Evolutionary conservation across 2,888 invertebrate species (phyloP), one percentile per base, ranked within the genome.

Genomic region (Drosophila anceps): DNA sequence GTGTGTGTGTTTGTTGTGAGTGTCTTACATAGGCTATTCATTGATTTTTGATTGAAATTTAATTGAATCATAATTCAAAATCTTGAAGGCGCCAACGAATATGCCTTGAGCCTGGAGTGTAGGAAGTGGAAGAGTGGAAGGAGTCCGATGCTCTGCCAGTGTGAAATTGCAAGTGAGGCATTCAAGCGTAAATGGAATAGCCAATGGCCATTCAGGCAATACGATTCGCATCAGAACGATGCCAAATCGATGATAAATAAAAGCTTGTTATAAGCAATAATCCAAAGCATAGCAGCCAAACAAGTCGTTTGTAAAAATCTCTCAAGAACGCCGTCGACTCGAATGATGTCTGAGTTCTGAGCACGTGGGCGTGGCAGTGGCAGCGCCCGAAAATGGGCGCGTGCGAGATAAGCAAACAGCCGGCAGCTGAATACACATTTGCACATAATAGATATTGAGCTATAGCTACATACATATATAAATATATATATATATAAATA

Each of bases 181-280:
- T 39, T 70, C 53, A 63, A 62, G 71, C 78, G 70, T 71, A 46
- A 74, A 72, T 67, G 55, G 51, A 55, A 73, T 80, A 55, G 41
- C 61, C 73, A 73, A 54, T 65, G 78, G 64, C 51, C 76, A 76
- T 64, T 48, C 31, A 54, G 43, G 73, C 71, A 70, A 75, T 69
- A 72, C 66, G 64, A 71, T 81, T 65, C 70, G 60, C 69, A 74
- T 69, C 75, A 68, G 69, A 67, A 12, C 55, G 69, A 64, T 75
- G 83, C 76, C 74, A 81, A 84, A 83, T 88, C 79, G 79, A 88
- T 83, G 86, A 88, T 88, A 88, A 85, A 84, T 85, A 84, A 88
- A 83, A 70, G 81, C 85, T 73, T 62, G 72, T 76, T 83, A 81
- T 73, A 88, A 82, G 88, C 86, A 84, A 84, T 84, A 84, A 84